Conservation (phyloP, 2,888 invertebrate genomes). For the Apotomis betuletana region DNA sequence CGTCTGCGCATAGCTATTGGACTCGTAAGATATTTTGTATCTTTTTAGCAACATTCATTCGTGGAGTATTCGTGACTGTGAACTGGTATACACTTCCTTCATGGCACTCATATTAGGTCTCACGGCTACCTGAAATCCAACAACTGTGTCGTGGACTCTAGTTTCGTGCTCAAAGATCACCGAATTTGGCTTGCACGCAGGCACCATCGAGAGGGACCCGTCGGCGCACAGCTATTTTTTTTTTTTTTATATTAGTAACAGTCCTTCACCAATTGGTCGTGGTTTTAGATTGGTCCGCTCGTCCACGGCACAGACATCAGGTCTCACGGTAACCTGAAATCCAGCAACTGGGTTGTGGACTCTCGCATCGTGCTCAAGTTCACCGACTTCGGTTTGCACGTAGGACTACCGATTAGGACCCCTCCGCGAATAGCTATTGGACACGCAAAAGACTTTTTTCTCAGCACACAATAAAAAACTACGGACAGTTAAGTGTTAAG, state of each 20-base stretch:
- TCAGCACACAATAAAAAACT: too few relatives aligned
- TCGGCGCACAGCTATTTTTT: conserved; percentile 88
- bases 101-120: conserved; percentile 93
- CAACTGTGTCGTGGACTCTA: conserved; percentile 98
- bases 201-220: conserved; percentile 81
- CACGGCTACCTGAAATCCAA: conserved; percentile 98
- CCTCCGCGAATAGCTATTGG: conserved; percentile 90
- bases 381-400: conserved; percentile 97
- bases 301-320: conserved; percentile 94
- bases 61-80: too few relatives aligned
- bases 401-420: conserved; percentile 85
- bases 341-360: conserved; percentile 99
- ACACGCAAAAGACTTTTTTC: conserved; percentile 85
- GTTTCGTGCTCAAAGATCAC: conserved; percentile 98
- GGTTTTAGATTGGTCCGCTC: conserved; percentile 57
- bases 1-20: conserved; percentile 90
- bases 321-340: conserved; percentile 97
- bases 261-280: too few relatives aligned
- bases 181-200: conserved; percentile 96
- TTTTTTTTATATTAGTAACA: too few relatives aligned
- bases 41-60: too few relatives aligned
- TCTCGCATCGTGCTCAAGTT: conserved; percentile 98
- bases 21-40: conserved; percentile 85
- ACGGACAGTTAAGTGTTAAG: too few relatives aligned
- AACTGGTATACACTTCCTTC: conserved; percentile 86